Evolutionary conservation across 2,113 vertebrate species (phyloP).

Genomic region (Coregonus clupeaformis): DNA sequence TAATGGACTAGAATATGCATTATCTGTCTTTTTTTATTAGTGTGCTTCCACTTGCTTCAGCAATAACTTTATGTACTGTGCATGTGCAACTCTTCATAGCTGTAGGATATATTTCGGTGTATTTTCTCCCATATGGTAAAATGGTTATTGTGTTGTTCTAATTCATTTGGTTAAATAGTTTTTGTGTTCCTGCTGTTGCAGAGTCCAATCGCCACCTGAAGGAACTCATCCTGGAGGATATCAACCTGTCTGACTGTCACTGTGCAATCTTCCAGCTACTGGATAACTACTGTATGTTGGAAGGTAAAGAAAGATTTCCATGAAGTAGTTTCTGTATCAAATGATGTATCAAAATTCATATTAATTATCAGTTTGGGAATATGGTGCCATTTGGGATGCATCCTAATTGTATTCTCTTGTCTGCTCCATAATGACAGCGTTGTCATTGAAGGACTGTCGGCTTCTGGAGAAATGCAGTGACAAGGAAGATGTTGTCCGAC

Average conservation of each 20-base stretch:
- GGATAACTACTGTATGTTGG: conserved; percentile 69
- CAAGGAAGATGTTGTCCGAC: conserved; percentile 73
- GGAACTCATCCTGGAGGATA: conserved; percentile 79
- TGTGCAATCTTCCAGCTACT: conserved; percentile 81
- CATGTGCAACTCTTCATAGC: too few species aligned
- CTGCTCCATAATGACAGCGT: conserved; percentile 70
- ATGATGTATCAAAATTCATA: background rate
- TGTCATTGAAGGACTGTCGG: conserved; percentile 85
- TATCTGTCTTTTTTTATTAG: too few species aligned
- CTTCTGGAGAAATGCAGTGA: conserved; percentile 81
- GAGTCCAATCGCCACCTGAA: conserved; percentile 74
- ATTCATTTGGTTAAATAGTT: background rate
- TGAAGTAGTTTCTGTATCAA: background rate
- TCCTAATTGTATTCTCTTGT: background rate
- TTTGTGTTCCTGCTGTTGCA: conserved; percentile 45
- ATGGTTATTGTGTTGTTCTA: background rate
- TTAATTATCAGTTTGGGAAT: background rate
- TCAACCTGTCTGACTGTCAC: conserved; percentile 80
- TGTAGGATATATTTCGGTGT: background rate
- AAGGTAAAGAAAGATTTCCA: conserved; percentile 68
- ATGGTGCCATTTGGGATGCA: too few species aligned
- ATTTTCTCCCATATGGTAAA: background rate
- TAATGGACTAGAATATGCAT: too few species aligned
- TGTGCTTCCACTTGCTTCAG: too few species aligned
- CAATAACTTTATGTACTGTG: too few species aligned